Evolutionary conservation across 2,797 vertebrate genomes (phyloP).

Genomic region (Allobates femoralis): DNA sequence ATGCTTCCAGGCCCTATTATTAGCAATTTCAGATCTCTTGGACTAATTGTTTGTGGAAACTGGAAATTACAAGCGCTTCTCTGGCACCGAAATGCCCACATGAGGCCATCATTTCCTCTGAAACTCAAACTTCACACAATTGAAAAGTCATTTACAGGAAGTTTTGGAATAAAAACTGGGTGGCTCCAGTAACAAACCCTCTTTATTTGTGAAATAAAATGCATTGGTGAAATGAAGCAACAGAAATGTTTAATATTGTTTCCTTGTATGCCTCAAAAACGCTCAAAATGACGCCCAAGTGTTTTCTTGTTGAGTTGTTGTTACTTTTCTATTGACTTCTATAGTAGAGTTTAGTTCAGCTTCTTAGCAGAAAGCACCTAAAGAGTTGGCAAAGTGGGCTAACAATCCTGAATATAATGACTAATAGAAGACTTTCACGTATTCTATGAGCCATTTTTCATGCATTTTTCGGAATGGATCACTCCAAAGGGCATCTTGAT

Average conservation of each 20-base stretch:
- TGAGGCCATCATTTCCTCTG: not conserved
- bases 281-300: too few relatives aligned
- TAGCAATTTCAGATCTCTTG: not conserved
- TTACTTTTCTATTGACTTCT: too few relatives aligned
- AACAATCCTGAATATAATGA: too few relatives aligned
- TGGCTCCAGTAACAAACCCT: not conserved
- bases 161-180: constrained; percentile 8
- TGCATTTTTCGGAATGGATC: too few relatives aligned
- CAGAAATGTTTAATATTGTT: not conserved
- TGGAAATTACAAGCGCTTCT: not conserved
- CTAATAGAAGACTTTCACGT: too few relatives aligned
- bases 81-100: not conserved
- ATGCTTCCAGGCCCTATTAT: not conserved
- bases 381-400: too few relatives aligned
- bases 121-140: not conserved
- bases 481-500: too few relatives aligned
- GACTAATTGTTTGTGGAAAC: not conserved
- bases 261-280: too few relatives aligned
- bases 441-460: too few relatives aligned
- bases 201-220: not conserved
- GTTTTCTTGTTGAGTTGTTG: too few relatives aligned
- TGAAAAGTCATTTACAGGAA: not conserved
- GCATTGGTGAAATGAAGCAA: not conserved
- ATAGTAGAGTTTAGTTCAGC: too few relatives aligned
- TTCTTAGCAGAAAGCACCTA: too few relatives aligned